These are phyloP conservation scores for Cyphomyrmex costatus DNA, from an alignment of 1,140 invertebrate genomes.

Conservation along the genomic window DNA sequence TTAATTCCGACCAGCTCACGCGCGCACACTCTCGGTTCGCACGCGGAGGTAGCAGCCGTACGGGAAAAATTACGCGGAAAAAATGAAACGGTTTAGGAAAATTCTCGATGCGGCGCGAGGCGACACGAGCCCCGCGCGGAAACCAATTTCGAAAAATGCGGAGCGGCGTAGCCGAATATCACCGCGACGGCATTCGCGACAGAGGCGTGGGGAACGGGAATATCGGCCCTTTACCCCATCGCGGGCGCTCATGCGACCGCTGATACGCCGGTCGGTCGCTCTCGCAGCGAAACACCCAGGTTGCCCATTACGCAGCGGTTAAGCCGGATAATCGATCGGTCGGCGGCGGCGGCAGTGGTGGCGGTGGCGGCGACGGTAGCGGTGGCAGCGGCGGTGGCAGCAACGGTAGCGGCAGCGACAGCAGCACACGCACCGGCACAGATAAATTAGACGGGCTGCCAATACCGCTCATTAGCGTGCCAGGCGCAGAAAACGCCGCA, in stretches of 20 bases:
- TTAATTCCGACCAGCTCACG: conserved; percentile 41
- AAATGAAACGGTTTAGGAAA: conserved; percentile 61
- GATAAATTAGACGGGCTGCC: conserved; percentile 77
- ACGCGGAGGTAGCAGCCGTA: conserved; percentile 15
- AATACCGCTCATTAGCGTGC: conserved; percentile 76
- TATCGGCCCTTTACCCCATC: conserved; percentile 57
- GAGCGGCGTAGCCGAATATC: conserved; percentile 10
- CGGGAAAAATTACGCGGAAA: conserved; percentile 55
- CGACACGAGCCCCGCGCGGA: conserved; percentile 42
- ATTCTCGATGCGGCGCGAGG: conserved; percentile 20
- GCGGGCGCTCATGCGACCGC: conserved; percentile 50
- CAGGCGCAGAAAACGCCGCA: conserved; percentile 72
- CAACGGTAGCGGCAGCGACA: conserved; percentile 60
- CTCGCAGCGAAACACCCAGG: conserved; percentile 68
- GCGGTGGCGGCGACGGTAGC: conserved; percentile 10
- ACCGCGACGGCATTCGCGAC: conserved; percentile 50
- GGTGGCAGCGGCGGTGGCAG: conserved; percentile 15
- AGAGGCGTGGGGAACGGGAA: not conserved
- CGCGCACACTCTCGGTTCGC: conserved; percentile 23
- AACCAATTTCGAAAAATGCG: conserved; percentile 62
- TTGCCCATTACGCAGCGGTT: conserved; percentile 76
- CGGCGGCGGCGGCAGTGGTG: conserved; percentile 21
- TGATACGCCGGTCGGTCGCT: conserved; percentile 59
- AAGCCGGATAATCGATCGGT: conserved; percentile 75
- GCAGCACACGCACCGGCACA: conserved; percentile 59